Evolutionary conservation across 1,140 invertebrate species (phyloP).

Genomic region (Streblospio benedicti): DNA sequence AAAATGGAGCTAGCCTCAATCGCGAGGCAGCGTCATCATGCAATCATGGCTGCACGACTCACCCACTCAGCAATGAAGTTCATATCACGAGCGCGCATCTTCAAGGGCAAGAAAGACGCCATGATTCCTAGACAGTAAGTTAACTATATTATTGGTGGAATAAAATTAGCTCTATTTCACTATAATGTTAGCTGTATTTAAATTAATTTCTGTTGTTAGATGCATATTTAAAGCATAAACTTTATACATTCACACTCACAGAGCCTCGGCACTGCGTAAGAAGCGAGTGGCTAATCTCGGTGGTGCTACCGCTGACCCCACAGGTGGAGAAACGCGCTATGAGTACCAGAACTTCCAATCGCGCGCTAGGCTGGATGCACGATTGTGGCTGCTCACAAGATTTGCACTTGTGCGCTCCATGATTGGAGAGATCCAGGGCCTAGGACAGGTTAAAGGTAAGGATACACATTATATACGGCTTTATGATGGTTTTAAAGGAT

Average conservation of each 20-base stretch:
- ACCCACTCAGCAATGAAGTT: constrained; percentile 36
- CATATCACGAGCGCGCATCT: constrained; percentile 31
- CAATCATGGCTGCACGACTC: constrained; percentile 36
- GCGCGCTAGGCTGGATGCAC: constrained; percentile 35
- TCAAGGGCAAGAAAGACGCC: constrained; percentile 14
- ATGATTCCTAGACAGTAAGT: no score
- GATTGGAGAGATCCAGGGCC: constrained; percentile 36
- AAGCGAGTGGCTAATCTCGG: no score
- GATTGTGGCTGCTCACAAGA: constrained; percentile 39
- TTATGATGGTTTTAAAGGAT: no score
- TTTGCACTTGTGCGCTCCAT: constrained; percentile 32
- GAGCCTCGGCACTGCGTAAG: no score
- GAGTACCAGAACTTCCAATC: constrained; percentile 43
- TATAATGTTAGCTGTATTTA: neutral
- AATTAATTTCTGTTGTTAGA: neutral
- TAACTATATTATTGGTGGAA: no score
- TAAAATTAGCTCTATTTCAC: neutral
- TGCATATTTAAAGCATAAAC: no score
- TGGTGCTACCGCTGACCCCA: no score
- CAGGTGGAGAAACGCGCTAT: constrained; percentile 28
- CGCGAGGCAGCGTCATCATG: constrained; percentile 39
- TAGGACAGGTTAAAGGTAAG: constrained; percentile 42
- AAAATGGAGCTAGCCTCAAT: constrained; percentile 35
- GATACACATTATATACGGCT: no score
- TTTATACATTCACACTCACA: no score